Conservation (phyloP, 2,888 invertebrate species). For the Lepidocyrtinus sp. region DNA sequence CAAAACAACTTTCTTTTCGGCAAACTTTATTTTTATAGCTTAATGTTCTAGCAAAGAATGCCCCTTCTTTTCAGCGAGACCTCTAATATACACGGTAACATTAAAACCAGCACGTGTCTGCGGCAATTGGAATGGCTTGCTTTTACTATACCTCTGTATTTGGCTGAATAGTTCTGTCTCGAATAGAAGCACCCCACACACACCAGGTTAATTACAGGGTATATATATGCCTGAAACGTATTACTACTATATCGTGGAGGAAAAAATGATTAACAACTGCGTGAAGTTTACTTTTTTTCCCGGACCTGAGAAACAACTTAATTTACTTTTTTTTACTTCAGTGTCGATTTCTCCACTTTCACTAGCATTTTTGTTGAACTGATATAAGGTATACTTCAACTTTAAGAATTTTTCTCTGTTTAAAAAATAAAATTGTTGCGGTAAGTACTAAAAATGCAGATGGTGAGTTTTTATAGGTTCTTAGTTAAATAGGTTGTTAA, state of each 20-base stretch:
- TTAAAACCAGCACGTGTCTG: not conserved
- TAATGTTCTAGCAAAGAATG: not conserved
- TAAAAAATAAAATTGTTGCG: too few relatives aligned
- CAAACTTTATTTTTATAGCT: not conserved
- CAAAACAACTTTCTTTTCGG: not conserved
- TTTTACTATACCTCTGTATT: not conserved
- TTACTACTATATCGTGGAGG: not conserved
- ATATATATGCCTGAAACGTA: not conserved
- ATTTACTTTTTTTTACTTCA: not conserved
- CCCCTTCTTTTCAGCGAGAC: not conserved
- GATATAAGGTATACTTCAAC: too few relatives aligned
- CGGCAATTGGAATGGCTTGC: not conserved
- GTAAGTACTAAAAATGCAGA: too few relatives aligned
- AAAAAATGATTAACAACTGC: not conserved
- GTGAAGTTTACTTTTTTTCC: not conserved
- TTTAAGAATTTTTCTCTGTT: too few relatives aligned
- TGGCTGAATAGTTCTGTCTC: not conserved
- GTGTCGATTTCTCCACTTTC: not conserved
- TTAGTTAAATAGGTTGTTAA: too few relatives aligned
- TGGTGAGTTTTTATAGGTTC: too few relatives aligned
- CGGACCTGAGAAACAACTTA: not conserved
- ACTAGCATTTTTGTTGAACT: not conserved
- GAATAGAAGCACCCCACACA: not conserved
- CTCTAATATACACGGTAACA: not conserved
- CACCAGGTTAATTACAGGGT: not conserved